Conservation (phyloP, 2,797 vertebrate genomes). For the Philypnodon macrostomus region DNA sequence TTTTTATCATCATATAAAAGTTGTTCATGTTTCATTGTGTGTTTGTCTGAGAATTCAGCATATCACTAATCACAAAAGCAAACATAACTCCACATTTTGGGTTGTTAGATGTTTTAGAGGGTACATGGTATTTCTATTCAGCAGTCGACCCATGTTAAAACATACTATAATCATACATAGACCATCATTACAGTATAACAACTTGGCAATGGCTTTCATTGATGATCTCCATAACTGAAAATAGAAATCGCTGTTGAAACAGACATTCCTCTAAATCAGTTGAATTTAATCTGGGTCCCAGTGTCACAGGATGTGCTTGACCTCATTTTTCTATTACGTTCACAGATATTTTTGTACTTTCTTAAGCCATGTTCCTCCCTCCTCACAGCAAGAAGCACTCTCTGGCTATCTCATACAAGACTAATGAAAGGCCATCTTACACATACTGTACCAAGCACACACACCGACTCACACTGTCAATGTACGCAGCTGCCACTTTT, state of each 20-base stretch:
- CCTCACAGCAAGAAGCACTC: slow-evolving; percentile 50
- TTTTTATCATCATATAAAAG: no score
- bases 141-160: no score
- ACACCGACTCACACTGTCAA: slow-evolving; percentile 12
- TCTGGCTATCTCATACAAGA: slow-evolving; percentile 41
- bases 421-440: slow-evolving; percentile 52
- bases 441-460: slow-evolving; percentile 18
- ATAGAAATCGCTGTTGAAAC: slow-evolving; percentile 22
- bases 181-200: no score
- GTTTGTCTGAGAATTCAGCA: no score
- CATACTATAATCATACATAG: no score
- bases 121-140: no score
- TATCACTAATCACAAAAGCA: no score
- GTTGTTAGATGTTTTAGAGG: no score
- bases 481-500: background rate
- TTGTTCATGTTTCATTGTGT: no score
- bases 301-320: slow-evolving; percentile 54
- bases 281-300: slow-evolving; percentile 45
- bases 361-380: slow-evolving; percentile 57
- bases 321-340: slow-evolving; percentile 51
- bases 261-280: slow-evolving; percentile 49
- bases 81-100: no score
- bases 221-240: background rate
- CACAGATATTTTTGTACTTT: slow-evolving; percentile 60
- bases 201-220: no score